Evolutionary conservation across 1,140 invertebrate genomes (phyloP).

Genomic region (Schmidtea mediterranea): DNA sequence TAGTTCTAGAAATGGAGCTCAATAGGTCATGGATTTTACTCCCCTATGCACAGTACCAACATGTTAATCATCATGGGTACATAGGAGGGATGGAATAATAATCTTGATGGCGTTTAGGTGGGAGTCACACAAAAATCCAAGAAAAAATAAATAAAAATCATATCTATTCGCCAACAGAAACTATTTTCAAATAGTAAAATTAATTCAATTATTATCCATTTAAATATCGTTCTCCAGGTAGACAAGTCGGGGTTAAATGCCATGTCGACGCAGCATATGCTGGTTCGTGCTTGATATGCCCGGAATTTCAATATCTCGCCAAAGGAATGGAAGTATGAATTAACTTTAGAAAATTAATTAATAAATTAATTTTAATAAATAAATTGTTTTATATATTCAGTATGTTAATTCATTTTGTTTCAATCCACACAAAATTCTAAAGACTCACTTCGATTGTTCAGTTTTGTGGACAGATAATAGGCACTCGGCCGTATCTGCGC

Average conservation of each 20-base stretch:
- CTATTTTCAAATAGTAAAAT: too few species aligned
- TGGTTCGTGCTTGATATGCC: neutral
- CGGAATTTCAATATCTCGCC: conserved; percentile 4
- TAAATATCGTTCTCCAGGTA: neutral
- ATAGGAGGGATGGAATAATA: too few species aligned
- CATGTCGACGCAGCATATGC: conserved; percentile 1
- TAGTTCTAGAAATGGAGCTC: too few species aligned
- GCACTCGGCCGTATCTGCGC: neutral
- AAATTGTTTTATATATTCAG: neutral
- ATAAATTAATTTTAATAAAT: neutral
- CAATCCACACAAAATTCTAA: neutral
- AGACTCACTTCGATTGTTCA: neutral
- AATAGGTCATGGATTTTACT: too few species aligned
- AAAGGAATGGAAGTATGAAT: conserved; percentile 2
- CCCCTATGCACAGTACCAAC: too few species aligned
- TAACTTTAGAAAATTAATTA: too few species aligned
- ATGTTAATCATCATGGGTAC: too few species aligned
- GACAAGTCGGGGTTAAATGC: neutral
- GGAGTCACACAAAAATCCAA: too few species aligned
- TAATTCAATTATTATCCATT: too few species aligned
- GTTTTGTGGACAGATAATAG: neutral
- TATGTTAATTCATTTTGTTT: conserved; percentile 1
- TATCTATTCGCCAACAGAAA: too few species aligned
- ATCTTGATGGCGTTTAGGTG: too few species aligned
- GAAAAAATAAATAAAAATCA: too few species aligned